These are phyloP conservation scores for Karalla daura DNA, from an alignment of 2,797 vertebrate species.

Conservation along the genomic window DNA sequence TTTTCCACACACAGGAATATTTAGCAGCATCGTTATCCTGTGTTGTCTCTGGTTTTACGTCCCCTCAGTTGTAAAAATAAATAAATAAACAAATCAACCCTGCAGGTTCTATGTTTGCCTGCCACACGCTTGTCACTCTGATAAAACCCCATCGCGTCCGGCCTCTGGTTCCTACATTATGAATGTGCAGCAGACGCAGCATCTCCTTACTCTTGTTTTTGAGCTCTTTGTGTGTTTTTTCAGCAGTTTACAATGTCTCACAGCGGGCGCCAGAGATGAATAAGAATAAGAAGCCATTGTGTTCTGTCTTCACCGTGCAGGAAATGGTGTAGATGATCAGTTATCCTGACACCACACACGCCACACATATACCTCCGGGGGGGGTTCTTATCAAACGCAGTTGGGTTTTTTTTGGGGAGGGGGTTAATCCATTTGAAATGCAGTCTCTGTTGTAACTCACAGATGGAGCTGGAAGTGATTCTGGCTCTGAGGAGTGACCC, in stretches of 20 bases:
- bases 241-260: constrained; percentile 48
- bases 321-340: constrained; percentile 64
- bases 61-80: constrained; percentile 5
- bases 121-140: constrained; percentile 67
- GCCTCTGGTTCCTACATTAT: constrained; percentile 69
- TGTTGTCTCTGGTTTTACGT: constrained; percentile 1
- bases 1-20: constrained; percentile 9
- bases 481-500: constrained; percentile 64
- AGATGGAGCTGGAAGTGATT: constrained; percentile 64
- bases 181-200: constrained; percentile 62
- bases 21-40: neutral
- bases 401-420: too few relatives aligned
- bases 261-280: constrained; percentile 52
- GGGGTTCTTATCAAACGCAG: constrained; percentile 73
- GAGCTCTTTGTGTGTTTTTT: constrained; percentile 54
- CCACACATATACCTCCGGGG: constrained; percentile 68
- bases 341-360: constrained; percentile 65
- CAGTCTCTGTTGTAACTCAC: constrained; percentile 72
- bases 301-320: constrained; percentile 51
- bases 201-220: constrained; percentile 44
- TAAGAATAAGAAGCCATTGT: constrained; percentile 44
- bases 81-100: too few relatives aligned
- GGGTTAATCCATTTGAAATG: constrained; percentile 76
- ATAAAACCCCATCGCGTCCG: constrained; percentile 61
- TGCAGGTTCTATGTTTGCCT: constrained; percentile 39